A percentile compares a stretch with the other conserved stretches of the same genome.
Evolutionary conservation across 2,113 vertebrate genomes (phyloP).

Genomic region (Oplegnathus fasciatus): DNA sequence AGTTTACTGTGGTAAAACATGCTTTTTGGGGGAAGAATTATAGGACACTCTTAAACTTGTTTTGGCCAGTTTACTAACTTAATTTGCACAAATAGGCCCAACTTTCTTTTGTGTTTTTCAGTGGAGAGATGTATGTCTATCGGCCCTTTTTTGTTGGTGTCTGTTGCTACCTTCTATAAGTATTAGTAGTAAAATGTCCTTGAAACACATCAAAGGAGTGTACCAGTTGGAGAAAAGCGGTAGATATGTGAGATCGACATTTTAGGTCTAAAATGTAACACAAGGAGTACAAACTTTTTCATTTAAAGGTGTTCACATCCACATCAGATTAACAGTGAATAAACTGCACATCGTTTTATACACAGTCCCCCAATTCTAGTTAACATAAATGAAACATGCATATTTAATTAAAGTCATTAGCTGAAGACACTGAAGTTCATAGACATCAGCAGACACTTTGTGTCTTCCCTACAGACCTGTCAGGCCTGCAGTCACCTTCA

Average conservation of each 20-base stretch:
- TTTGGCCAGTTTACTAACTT: not conserved
- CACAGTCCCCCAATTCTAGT: not conserved
- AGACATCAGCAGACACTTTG: not conserved
- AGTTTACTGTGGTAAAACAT: slow-evolving; percentile 6
- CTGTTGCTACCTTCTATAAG: not conserved
- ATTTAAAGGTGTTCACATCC: not conserved
- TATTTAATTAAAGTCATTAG: not conserved
- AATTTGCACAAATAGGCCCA: not conserved
- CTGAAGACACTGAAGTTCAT: not conserved
- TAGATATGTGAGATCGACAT: not conserved
- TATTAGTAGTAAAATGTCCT: not conserved
- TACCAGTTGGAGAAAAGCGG: not conserved
- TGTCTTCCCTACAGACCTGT: not conserved
- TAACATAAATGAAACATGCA: not conserved
- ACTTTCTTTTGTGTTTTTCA: not conserved
- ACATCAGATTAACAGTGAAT: not conserved
- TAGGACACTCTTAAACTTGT: not conserved
- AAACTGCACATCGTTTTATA: not conserved
- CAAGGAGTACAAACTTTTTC: not conserved
- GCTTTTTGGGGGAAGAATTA: not conserved
- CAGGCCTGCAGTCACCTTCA: not conserved
- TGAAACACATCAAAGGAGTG: no score
- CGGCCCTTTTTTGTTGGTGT: not conserved
- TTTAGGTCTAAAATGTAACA: not conserved
- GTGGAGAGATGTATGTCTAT: not conserved